phyloP scores from a whole-genome alignment of 2,888 invertebrate species.

The Drosophila conformis region DNA sequence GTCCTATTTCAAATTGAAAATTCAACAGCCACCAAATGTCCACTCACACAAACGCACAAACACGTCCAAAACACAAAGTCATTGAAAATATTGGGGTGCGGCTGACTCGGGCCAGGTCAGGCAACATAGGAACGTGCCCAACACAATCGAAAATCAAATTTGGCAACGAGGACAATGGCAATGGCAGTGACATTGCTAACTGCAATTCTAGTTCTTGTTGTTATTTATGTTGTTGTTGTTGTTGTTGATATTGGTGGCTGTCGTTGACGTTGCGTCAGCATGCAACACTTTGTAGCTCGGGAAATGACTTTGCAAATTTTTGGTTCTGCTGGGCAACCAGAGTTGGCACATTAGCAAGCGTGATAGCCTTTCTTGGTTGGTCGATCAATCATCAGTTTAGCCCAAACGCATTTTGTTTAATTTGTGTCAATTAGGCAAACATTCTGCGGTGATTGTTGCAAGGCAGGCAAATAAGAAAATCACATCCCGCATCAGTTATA shows the following conservation, averaged over 20 bases:
- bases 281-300: slow-evolving; percentile 57
- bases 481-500: slow-evolving; percentile 26
- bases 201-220: slow-evolving; percentile 22
- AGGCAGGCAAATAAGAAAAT: slow-evolving; percentile 51
- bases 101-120: slow-evolving; percentile 31
- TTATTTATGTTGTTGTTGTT: background rate
- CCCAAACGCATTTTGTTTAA: slow-evolving; percentile 44
- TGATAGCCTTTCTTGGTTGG: slow-evolving; percentile 36
- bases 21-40: slow-evolving; percentile 51
- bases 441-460: slow-evolving; percentile 31
- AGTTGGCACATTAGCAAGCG: slow-evolving; percentile 26
- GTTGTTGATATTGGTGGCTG: slow-evolving; percentile 10
- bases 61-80: slow-evolving; percentile 21
- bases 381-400: slow-evolving; percentile 65
- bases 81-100: slow-evolving; percentile 30
- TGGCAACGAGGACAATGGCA: slow-evolving; percentile 59
- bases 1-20: slow-evolving; percentile 54
- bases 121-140: slow-evolving; percentile 39
- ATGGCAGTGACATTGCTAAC: slow-evolving; percentile 67
- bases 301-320: slow-evolving; percentile 56
- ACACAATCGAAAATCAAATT: slow-evolving; percentile 73
- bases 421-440: slow-evolving; percentile 72
- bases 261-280: slow-evolving; percentile 29
- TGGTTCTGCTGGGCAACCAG: slow-evolving; percentile 25
- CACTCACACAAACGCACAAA: slow-evolving; percentile 35